A percentile compares a stretch with the other conserved stretches of the same genome.
These are phyloP conservation scores for Paguma larvata DNA, from an alignment of 2,797 vertebrate genomes.

Conservation along the genomic window DNA sequence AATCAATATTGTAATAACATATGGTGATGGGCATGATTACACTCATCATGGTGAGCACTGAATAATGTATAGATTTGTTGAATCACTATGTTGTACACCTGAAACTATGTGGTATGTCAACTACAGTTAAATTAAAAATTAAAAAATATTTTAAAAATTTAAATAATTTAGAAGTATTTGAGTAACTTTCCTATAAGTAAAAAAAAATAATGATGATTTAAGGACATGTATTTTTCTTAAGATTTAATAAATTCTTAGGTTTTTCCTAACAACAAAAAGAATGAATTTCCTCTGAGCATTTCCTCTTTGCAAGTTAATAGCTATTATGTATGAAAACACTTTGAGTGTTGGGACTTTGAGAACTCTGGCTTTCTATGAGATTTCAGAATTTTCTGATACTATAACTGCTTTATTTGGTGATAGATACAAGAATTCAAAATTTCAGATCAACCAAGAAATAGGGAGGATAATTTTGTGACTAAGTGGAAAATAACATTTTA, in stretches of 20 bases:
- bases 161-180: neutral
- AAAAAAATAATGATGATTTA: neutral
- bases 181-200: neutral
- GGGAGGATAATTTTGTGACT: neutral
- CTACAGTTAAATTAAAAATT: neutral
- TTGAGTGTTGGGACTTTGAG: neutral
- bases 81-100: neutral
- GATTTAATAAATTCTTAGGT: neutral
- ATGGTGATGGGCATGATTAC: neutral
- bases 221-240: neutral
- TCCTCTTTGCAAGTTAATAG: neutral
- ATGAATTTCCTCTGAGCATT: neutral
- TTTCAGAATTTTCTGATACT: slow-evolving; percentile 17
- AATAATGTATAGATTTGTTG: neutral
- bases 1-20: neutral
- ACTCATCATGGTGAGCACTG: neutral
- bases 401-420: neutral
- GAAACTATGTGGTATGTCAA: neutral
- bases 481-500: neutral
- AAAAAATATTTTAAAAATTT: neutral
- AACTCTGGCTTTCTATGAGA: neutral
- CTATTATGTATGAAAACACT: neutral
- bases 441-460: neutral
- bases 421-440: neutral
- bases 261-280: neutral